phyloP scores from a whole-genome alignment of 2,888 invertebrate genomes.

The Diplazon laetatorius region DNA sequence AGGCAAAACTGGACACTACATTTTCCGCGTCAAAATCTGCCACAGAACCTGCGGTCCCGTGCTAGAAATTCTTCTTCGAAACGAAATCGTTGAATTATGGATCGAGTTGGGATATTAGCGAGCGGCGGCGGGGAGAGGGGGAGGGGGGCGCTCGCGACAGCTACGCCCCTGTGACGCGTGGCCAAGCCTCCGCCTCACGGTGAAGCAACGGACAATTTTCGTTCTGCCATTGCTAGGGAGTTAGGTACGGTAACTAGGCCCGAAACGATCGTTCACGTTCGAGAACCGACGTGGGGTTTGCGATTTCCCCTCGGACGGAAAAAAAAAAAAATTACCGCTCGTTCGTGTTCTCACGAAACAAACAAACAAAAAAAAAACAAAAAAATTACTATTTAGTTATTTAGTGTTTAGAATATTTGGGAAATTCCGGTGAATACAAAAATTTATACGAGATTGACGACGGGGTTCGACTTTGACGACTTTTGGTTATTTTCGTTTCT shows the following conservation, averaged over 20 bases:
- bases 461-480: no score
- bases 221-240: constrained; percentile 78
- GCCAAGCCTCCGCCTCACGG: constrained; percentile 54
- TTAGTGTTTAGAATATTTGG: constrained; percentile 76
- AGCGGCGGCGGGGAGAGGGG: no score
- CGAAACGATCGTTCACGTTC: constrained; percentile 58
- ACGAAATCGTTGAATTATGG: no score
- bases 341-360: not conserved
- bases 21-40: no score
- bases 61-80: no score
- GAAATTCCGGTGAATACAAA: constrained; percentile 68
- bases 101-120: no score
- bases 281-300: constrained; percentile 41
- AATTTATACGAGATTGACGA: no score
- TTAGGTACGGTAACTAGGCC: constrained; percentile 79
- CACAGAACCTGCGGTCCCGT: no score
- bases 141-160: not conserved
- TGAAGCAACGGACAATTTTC: constrained; percentile 46
- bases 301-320: constrained; percentile 54
- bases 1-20: no score
- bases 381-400: constrained; percentile 80
- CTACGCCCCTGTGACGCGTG: constrained; percentile 61
- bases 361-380: no score
- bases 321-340: constrained; percentile 30
- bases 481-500: no score